These are phyloP conservation scores for Elachura formosa DNA, from an alignment of 2,113 vertebrate species.

Conservation along the genomic window DNA sequence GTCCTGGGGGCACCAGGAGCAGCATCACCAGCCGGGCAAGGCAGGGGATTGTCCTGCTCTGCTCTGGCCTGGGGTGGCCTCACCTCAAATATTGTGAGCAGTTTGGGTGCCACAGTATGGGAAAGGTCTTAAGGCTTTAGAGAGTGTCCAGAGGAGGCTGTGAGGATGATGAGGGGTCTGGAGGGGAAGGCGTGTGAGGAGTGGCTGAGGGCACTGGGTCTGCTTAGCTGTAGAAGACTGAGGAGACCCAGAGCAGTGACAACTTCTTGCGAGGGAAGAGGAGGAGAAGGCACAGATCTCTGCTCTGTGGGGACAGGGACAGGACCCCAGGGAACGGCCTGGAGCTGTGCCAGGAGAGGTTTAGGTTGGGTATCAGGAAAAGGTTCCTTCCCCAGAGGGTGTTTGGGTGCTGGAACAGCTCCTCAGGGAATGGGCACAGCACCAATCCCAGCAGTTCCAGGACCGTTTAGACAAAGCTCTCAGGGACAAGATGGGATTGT, in stretches of 20 bases:
- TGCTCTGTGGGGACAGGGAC: background rate
- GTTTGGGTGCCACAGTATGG: accelerated
- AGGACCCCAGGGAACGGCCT: background rate
- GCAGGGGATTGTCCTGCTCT: background rate
- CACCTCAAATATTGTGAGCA: background rate
- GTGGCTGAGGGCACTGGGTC: background rate
- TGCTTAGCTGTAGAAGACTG: background rate
- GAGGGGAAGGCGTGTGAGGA: background rate
- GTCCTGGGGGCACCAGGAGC: background rate
- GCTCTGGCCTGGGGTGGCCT: background rate
- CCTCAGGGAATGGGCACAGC: background rate
- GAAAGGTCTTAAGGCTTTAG: accelerated
- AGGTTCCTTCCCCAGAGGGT: background rate
- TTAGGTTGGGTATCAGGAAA: background rate
- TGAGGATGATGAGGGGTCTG: background rate
- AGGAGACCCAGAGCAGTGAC: accelerated
- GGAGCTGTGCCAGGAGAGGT: background rate
- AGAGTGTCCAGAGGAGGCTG: background rate
- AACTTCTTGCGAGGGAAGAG: no score
- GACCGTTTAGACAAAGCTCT: accelerated
- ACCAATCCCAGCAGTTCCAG: accelerated
- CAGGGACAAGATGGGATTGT: accelerated
- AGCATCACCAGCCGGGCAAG: accelerated
- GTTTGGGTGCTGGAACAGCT: background rate
- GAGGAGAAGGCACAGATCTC: background rate